Conservation (phyloP, 2,113 vertebrate genomes). For the Hystrix brachyura region DNA sequence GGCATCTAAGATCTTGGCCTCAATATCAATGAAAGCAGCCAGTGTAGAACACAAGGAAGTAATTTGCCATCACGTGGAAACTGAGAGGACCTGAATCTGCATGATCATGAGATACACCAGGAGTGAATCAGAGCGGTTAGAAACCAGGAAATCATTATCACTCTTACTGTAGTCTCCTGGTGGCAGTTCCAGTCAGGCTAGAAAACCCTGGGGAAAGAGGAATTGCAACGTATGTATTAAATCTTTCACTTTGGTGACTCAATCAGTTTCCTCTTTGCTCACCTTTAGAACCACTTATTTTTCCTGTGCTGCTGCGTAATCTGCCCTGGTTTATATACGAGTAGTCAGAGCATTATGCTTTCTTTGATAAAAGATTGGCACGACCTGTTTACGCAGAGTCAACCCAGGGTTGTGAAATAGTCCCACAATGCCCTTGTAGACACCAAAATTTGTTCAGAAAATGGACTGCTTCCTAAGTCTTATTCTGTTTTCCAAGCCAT, state of each 20-base stretch:
- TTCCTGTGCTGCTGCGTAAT: neutral
- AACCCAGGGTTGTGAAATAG: conserved; percentile 30
- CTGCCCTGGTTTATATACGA: neutral
- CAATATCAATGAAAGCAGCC: neutral
- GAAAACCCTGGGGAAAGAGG: neutral
- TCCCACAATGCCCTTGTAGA: conserved; percentile 3
- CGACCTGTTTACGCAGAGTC: neutral
- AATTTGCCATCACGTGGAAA: neutral
- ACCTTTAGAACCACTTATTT: neutral
- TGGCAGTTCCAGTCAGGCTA: neutral
- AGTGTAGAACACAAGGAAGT: neutral
- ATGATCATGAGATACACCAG: neutral
- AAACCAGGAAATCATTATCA: neutral
- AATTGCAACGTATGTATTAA: neutral
- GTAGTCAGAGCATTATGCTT: neutral
- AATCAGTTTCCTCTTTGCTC: neutral
- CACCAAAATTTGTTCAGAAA: conserved; percentile 8
- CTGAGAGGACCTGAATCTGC: neutral
- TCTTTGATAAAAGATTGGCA: conserved; percentile 11
- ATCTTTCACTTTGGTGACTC: neutral
- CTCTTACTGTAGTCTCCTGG: neutral
- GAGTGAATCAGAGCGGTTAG: neutral
- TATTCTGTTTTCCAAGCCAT: conserved; percentile 3
- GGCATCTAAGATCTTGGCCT: neutral
- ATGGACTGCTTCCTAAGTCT: neutral